A percentile compares a stretch with the other conserved stretches of the same genome.
phyloP scores from a whole-genome alignment of 2,113 vertebrate species.

The Sapayoa aenigma region DNA sequence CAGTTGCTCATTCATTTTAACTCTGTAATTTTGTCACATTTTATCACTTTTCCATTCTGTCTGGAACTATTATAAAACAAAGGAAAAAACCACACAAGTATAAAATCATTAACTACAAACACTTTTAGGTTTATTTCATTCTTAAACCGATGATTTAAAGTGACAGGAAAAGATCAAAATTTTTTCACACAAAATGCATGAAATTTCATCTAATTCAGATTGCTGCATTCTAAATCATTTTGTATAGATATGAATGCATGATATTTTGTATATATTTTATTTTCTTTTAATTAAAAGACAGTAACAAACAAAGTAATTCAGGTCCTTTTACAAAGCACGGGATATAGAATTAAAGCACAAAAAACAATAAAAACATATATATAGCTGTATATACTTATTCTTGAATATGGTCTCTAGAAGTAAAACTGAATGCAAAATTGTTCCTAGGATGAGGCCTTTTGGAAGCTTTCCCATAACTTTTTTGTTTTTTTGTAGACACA shows the following conservation, averaged over 20 bases:
- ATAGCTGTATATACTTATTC: not conserved
- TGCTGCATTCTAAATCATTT: not conserved
- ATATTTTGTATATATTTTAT: not conserved
- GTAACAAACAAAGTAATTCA: not conserved
- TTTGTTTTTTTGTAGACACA: not conserved
- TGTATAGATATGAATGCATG: not conserved
- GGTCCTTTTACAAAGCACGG: not conserved
- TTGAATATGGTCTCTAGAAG: not conserved
- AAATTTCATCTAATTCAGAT: not conserved
- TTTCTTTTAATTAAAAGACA: not conserved
- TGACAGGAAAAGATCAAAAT: fast-evolving
- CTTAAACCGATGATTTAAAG: not conserved
- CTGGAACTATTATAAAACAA: not conserved
- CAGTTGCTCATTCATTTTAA: not conserved
- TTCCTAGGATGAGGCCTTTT: not conserved
- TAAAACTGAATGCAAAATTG: not conserved
- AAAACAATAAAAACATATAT: not conserved
- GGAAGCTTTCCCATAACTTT: not conserved
- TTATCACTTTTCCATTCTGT: not conserved
- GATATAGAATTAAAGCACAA: not conserved
- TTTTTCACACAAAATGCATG: not conserved
- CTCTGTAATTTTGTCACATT: not conserved
- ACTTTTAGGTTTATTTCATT: not conserved
- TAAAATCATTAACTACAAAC: not conserved
- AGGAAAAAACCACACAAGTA: not conserved